These are phyloP conservation scores for Anodontia alba DNA, from an alignment of 2,888 invertebrate genomes.

Conservation along the genomic window DNA sequence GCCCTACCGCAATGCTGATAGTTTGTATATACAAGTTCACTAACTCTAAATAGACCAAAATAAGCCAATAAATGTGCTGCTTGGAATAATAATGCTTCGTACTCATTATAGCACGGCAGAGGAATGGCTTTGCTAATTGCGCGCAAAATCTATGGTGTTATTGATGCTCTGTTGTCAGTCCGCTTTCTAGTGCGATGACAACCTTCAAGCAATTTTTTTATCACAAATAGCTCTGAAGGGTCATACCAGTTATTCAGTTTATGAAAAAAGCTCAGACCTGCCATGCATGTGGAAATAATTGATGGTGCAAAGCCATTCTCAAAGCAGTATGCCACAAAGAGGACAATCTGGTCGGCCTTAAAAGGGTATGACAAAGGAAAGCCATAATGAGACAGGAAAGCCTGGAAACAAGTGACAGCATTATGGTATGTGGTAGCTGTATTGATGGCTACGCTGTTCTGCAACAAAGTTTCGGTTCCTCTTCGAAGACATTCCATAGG, in stretches of 20 bases:
- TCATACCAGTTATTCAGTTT: constrained; percentile 19
- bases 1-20: not conserved
- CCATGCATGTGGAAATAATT: constrained; percentile 11
- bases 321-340: constrained; percentile 23
- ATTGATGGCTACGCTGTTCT: no score
- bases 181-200: not conserved
- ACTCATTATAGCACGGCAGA: not conserved
- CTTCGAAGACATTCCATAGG: constrained; percentile 9
- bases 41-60: constrained; percentile 43
- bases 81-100: constrained; percentile 32
- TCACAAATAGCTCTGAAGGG: not conserved
- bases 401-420: not conserved
- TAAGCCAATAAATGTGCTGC: no score
- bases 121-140: not conserved
- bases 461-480: not conserved
- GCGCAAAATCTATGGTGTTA: not conserved
- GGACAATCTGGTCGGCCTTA: no score
- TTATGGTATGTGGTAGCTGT: not conserved
- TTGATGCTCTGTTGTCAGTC: not conserved
- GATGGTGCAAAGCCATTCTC: constrained; percentile 8
- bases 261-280: constrained; percentile 14
- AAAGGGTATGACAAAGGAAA: not conserved
- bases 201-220: constrained; percentile 18
- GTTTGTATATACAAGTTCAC: constrained; percentile 31
- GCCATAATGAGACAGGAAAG: not conserved